These are phyloP conservation scores for Apodemia mormo DNA, from an alignment of 2,888 invertebrate species.

Conservation along the genomic window DNA sequence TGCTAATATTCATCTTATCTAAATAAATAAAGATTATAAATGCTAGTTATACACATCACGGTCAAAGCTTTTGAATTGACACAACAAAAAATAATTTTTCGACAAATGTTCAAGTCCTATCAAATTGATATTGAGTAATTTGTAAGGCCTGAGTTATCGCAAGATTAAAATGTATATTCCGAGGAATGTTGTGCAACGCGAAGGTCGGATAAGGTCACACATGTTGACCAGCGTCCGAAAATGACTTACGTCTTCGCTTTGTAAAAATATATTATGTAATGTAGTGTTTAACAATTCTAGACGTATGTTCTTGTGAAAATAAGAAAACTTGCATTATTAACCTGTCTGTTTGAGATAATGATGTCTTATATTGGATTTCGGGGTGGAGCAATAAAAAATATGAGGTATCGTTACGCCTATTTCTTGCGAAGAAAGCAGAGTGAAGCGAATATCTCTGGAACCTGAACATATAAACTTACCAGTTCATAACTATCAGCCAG, in stretches of 20 bases:
- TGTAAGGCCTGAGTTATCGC: conserved; percentile 12
- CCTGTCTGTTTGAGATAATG: too few species aligned
- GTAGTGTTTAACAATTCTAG: background rate
- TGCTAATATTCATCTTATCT: too few species aligned
- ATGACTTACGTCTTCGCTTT: conserved; percentile 9
- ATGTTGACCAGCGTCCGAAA: conserved; percentile 10
- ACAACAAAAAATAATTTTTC: conserved; percentile 5
- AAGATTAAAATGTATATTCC: conserved; percentile 19
- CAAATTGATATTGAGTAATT: conserved; percentile 17
- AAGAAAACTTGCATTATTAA: background rate
- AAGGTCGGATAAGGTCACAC: conserved; percentile 6
- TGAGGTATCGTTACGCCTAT: too few species aligned
- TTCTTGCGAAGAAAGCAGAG: too few species aligned
- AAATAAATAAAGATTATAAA: background rate
- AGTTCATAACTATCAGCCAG: too few species aligned
- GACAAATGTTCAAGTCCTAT: conserved; percentile 11
- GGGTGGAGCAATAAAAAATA: too few species aligned
- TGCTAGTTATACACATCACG: background rate
- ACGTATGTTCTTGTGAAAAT: background rate
- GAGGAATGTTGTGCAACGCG: conserved; percentile 4
- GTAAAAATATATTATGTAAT: conserved; percentile 9
- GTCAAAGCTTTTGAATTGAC: background rate
- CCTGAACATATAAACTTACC: too few species aligned
- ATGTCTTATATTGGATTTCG: too few species aligned
- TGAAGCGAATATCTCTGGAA: too few species aligned